Evolutionary conservation across 2,888 invertebrate genomes (phyloP).

Genomic region (Caenorhabditis drosophilae): DNA sequence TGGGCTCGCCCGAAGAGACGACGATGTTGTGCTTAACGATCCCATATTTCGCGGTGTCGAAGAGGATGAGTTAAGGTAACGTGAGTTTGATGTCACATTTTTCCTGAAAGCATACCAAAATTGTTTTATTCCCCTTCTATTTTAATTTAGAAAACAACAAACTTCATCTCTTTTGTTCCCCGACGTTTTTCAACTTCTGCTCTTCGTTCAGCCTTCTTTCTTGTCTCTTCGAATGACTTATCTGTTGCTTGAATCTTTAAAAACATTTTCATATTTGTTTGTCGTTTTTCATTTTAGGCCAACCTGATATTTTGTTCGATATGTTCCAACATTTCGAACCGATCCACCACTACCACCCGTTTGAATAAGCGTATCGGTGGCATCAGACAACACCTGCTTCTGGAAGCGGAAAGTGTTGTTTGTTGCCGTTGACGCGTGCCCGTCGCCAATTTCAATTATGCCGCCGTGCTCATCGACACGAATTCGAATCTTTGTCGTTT

Average conservation of each 20-base stretch:
- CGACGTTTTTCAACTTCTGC: slow-evolving; percentile 57
- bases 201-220: slow-evolving; percentile 56
- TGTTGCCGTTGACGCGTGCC: slow-evolving; percentile 23
- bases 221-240: slow-evolving; percentile 60
- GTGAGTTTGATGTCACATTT: slow-evolving; percentile 6
- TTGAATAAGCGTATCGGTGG: slow-evolving; percentile 36
- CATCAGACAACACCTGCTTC: slow-evolving; percentile 24
- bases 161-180: slow-evolving; percentile 58
- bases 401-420: slow-evolving; percentile 32
- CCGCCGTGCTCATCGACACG: slow-evolving; percentile 40
- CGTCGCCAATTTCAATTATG: slow-evolving; percentile 31
- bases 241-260: slow-evolving; percentile 61
- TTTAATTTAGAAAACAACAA: too few species aligned
- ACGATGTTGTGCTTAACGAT: slow-evolving; percentile 15
- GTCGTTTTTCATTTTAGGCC: background rate
- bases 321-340: slow-evolving; percentile 32
- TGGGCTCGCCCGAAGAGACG: slow-evolving; percentile 33
- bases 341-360: slow-evolving; percentile 28
- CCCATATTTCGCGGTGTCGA: slow-evolving; percentile 20
- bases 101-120: too few species aligned
- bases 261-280: background rate
- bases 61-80: slow-evolving; percentile 21
- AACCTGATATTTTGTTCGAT: slow-evolving; percentile 34
- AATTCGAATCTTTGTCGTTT: slow-evolving; percentile 33
- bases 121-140: too few species aligned